Evolutionary conservation across 2,113 vertebrate species (phyloP).

Genomic region (Monopterus albus): DNA sequence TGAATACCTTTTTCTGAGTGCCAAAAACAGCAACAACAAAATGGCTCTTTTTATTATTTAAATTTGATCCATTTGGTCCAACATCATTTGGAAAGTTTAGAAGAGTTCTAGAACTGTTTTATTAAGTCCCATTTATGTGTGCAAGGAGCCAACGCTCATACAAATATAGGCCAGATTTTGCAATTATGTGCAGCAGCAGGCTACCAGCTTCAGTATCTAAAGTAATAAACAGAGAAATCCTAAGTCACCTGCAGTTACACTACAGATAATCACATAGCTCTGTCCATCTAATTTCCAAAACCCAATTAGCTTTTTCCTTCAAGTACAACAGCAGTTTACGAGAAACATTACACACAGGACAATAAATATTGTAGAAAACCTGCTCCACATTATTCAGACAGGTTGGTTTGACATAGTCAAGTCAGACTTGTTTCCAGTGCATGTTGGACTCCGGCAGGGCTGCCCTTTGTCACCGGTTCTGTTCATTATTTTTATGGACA

Average conservation of each 20-base stretch:
- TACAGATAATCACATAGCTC: constrained; percentile 31
- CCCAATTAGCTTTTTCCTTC: constrained; percentile 30
- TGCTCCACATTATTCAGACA: constrained; percentile 38
- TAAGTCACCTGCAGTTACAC: constrained; percentile 25
- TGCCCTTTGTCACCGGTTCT: no score
- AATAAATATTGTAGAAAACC: constrained; percentile 38
- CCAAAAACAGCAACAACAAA: no score
- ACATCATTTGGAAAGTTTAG: no score
- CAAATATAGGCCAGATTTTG: constrained; percentile 26
- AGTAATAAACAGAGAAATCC: constrained; percentile 22
- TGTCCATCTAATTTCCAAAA: constrained; percentile 42
- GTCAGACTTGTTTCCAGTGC: no score
- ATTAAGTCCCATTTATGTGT: no score
- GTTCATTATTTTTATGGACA: no score
- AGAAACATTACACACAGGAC: constrained; percentile 32
- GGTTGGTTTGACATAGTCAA: constrained; percentile 26
- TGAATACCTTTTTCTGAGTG: no score
- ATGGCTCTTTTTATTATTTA: no score
- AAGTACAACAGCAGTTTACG: constrained; percentile 39
- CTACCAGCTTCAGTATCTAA: constrained; percentile 17
- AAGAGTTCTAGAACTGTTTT: no score
- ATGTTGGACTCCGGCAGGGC: no score
- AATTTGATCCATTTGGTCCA: no score
- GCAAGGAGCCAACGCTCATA: no score
- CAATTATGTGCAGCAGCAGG: constrained; percentile 24